Base-by-base conservation (phyloP, 2,113 vertebrate species). In the Copsychus sechellarum region DNA sequence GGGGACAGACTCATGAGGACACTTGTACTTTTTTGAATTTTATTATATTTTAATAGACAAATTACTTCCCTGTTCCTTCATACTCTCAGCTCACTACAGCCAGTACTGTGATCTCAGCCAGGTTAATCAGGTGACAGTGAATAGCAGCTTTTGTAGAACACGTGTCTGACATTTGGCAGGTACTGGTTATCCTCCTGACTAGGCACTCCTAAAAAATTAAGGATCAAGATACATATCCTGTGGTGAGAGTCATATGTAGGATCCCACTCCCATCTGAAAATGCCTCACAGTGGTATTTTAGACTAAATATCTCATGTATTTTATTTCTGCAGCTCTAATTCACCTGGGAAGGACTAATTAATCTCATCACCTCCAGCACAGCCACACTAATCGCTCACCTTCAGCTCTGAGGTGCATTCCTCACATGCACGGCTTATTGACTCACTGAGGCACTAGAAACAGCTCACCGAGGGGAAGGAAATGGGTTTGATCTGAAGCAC, bases 121-220 rank as follows among this genome's bases (percentile, higher is more conserved):
- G 17, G 29, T 24, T n/a, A 51, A 42, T 36, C 15, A 12, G 61
- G 8, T 47, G 12, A 9, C 48, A 5, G 20, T 3, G 7, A 56
- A 22, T 1, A 43, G 67, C 67, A 92, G 50, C 64, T 79, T 29
- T 34, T 23, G 3, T 1, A 28, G 20, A 28, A 45, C 16, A n/a
- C 5, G 5, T 7, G 1, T 14, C 38, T 26, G 24, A 0, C 11
- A 8, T 14, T 48, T 14, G 21, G 40, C 3, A 1, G 29, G 20
- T 3, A 3, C 21, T 21, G 38, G 25, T 33, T 25, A 21, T 31
- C 5, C 24, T 65, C 31, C 36, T 2, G 13, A 33, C 15, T 2
- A 8, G 18, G 8, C 22, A 3, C 13, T 8, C 24, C 43, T 6
- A 22, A 38, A n/a, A 18, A 51, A 60, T 16, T 29, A 42, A 53